Evolutionary conservation across 1,140 invertebrate genomes (phyloP), one percentile per base, ranked within the genome.

Genomic region (Trichogramma pretiosum): DNA sequence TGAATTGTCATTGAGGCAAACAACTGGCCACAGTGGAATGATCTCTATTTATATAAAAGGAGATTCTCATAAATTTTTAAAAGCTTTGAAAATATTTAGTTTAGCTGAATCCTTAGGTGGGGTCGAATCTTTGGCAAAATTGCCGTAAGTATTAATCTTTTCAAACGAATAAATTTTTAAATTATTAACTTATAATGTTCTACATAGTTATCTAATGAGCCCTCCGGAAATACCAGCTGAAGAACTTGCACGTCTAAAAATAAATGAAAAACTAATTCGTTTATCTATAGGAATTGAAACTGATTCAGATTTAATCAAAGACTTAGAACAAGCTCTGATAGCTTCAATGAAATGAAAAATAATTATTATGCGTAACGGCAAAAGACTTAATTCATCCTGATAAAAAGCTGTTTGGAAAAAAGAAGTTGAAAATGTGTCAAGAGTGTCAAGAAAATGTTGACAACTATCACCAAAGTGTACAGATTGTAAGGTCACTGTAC

Each of bases 51-150:
- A 87, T 58, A 72, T 95, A 2, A 84, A 83, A 58, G 91, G 89
- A 5, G 79, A 93, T 60, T 81, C 89, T 0, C 69, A 70, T 37
- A 84, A 77, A 42, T 95, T 99, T 60, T 69, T 95, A 11, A 77
- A 78, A 56, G 68, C 79, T 7, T 65, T 94, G 1, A 85, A 92
- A 74, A 43, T 93, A 5, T 90, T 98, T 62, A 83, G 79, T 2
- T 67, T 97, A n/a, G 94, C 94, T 11, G 93, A 96, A 70, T 96
- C 91, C 70, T 76, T 98, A 24, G 96, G 96, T 38, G 93, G 93
- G 41, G 94, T 87, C 64, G 94, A 98, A 67, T 95, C 91, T 67
- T 78, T 98, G 28, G 85, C 83, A 2, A 85, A 88, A 72, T 67
- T 88, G 51, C 88, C 89, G 84, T 88, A 74, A 82, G 84, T 84